A percentile compares a stretch with the other conserved stretches of the same genome.
phyloP scores from a whole-genome alignment of 2,113 vertebrate genomes.

The Pachycephala philippinensis region DNA sequence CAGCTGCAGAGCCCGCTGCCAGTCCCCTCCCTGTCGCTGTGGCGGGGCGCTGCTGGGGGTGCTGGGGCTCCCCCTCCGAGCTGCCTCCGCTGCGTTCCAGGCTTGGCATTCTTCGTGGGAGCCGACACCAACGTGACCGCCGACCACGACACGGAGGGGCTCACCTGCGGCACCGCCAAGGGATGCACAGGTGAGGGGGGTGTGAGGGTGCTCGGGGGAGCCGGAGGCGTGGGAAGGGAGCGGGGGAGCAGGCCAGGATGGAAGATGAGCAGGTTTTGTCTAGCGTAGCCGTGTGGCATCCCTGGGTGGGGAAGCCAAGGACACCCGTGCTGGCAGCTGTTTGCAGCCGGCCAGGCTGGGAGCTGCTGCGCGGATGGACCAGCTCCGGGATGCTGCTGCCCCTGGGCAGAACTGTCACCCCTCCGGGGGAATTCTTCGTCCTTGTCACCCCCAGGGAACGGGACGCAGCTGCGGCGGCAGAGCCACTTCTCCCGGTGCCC shows the following conservation, averaged over 20 bases:
- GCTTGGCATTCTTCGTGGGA: neutral
- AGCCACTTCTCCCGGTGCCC: slow-evolving; percentile 55
- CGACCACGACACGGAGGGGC: neutral
- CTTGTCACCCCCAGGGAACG: neutral
- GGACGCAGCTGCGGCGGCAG: neutral
- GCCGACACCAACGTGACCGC: neutral
- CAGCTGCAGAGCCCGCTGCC: neutral
- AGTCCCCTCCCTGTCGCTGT: neutral
- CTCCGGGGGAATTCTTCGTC: neutral
- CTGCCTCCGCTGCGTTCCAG: rapidly evolving
- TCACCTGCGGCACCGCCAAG: neutral
- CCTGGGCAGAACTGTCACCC: neutral
- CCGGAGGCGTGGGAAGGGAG: rapidly evolving
- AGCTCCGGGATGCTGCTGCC: neutral
- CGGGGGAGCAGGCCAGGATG: neutral
- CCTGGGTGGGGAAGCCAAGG: neutral
- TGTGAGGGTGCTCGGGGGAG: neutral
- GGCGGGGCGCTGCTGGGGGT: neutral
- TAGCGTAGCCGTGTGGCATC: rapidly evolving
- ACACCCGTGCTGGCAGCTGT: rapidly evolving
- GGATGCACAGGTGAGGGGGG: neutral
- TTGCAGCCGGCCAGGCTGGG: rapidly evolving
- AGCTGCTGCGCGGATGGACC: rapidly evolving
- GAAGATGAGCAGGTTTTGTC: neutral
- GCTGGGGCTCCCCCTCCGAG: neutral